Conservation (phyloP, 2,113 vertebrate genomes). For the Megaceryle maxima region DNA sequence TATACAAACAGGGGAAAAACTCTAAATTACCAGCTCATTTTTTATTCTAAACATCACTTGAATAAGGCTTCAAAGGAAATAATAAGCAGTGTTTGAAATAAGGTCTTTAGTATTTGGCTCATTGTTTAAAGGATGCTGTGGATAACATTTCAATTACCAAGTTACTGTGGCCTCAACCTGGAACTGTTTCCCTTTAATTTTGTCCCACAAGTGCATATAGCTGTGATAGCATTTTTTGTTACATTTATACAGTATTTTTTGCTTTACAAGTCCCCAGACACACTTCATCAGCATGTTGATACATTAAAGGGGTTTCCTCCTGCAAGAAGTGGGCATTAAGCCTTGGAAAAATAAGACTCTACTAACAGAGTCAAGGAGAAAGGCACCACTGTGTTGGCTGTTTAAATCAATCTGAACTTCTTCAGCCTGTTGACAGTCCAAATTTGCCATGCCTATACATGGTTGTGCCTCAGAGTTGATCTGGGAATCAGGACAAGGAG, state of each 20-base stretch:
- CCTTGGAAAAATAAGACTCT: not conserved
- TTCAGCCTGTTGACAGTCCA: not conserved
- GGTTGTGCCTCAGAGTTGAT: not conserved
- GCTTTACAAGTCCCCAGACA: not conserved
- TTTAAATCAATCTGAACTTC: not conserved
- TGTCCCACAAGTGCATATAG: not conserved
- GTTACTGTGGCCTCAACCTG: not conserved
- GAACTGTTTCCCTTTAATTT: not conserved
- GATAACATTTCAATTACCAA: not conserved
- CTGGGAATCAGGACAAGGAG: fast-evolving
- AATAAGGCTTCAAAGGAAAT: not conserved
- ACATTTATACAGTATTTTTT: not conserved
- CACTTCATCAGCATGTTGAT: not conserved
- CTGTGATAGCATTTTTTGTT: not conserved
- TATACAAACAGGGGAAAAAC: not conserved
- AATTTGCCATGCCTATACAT: not conserved
- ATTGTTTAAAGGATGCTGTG: not conserved
- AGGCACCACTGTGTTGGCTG: not conserved
- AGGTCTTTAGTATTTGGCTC: not conserved
- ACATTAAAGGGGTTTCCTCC: not conserved
- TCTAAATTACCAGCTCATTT: not conserved
- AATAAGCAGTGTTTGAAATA: conserved; percentile 11
- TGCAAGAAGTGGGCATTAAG: not conserved
- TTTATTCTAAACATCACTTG: not conserved
- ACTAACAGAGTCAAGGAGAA: not conserved